Conservation (phyloP, 2,797 vertebrate genomes). For the Ctenosaura bakeri region DNA sequence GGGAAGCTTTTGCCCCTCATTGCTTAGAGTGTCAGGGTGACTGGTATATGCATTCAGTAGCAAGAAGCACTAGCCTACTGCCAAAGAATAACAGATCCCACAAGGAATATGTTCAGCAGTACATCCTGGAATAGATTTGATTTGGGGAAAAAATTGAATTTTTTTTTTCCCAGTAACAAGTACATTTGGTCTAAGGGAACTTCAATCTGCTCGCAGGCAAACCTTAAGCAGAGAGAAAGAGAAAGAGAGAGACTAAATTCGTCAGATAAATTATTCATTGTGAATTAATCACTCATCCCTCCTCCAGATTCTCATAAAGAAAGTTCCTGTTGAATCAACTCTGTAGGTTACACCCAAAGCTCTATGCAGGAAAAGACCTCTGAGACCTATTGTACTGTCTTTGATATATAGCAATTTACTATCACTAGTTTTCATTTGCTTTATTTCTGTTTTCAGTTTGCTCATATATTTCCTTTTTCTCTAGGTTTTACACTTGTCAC, state of each 20-base stretch:
- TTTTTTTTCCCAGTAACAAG: neutral
- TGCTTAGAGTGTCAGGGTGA: neutral
- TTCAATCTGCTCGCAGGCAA: slow-evolving; percentile 31
- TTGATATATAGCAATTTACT: slow-evolving; percentile 41
- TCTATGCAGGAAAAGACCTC: slow-evolving; percentile 29
- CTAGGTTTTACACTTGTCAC: slow-evolving; percentile 31
- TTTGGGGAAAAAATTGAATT: slow-evolving; percentile 26
- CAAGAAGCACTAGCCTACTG: neutral
- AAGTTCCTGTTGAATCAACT: slow-evolving; percentile 22
- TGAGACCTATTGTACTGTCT: slow-evolving; percentile 37
- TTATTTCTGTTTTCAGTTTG: slow-evolving; percentile 38
- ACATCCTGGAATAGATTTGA: slow-evolving; percentile 16
- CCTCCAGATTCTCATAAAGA: slow-evolving; percentile 22
- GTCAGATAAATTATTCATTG: slow-evolving; percentile 41
- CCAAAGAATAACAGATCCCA: neutral
- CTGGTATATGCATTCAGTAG: neutral
- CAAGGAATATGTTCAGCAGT: slow-evolving; percentile 37
- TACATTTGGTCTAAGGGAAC: slow-evolving; percentile 4
- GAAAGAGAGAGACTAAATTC: neutral
- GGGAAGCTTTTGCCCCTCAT: neutral
- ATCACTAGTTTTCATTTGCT: slow-evolving; percentile 37
- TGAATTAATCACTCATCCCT: slow-evolving; percentile 51
- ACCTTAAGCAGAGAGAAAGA: neutral
- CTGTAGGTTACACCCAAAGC: slow-evolving; percentile 38
- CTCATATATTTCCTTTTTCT: slow-evolving; percentile 12